Evolutionary conservation across 2,888 invertebrate species (phyloP).

Genomic region (Cepaea hortensis): DNA sequence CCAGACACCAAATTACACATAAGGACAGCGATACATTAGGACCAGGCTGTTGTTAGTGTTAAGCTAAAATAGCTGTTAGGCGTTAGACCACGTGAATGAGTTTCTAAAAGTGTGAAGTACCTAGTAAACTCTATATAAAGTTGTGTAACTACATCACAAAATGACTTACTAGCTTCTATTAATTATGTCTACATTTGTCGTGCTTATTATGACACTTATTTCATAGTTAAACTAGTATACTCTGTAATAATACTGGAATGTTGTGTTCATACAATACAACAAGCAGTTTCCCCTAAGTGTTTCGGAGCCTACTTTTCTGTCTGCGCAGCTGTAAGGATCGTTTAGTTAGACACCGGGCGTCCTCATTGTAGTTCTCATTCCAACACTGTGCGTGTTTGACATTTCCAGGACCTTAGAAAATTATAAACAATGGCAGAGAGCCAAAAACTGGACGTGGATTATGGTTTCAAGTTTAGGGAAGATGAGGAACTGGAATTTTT

Average conservation of each 20-base stretch:
- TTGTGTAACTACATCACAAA: too few relatives aligned
- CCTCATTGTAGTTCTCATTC: too few relatives aligned
- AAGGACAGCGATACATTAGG: not conserved
- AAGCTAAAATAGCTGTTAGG: too few relatives aligned
- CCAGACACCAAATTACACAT: not conserved
- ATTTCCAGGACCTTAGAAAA: not conserved
- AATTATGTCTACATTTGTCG: too few relatives aligned
- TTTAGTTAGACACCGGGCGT: not conserved
- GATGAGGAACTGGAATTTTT: constrained; percentile 75
- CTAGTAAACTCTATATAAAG: too few relatives aligned
- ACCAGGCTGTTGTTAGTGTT: not conserved
- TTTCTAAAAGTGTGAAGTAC: too few relatives aligned
- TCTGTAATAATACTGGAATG: too few relatives aligned
- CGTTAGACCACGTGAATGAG: too few relatives aligned
- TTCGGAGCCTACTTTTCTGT: not conserved
- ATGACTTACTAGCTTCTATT: too few relatives aligned
- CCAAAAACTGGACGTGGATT: not conserved
- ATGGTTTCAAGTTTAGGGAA: constrained; percentile 39
- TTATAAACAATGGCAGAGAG: not conserved
- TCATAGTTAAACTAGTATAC: too few relatives aligned
- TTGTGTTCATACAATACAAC: too few relatives aligned
- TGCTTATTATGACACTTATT: too few relatives aligned
- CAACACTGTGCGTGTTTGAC: not conserved
- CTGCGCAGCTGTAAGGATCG: not conserved
- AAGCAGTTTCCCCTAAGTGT: not conserved